These are phyloP conservation scores for Alces alces DNA, from an alignment of 2,113 vertebrate species.

Conservation along the genomic window DNA sequence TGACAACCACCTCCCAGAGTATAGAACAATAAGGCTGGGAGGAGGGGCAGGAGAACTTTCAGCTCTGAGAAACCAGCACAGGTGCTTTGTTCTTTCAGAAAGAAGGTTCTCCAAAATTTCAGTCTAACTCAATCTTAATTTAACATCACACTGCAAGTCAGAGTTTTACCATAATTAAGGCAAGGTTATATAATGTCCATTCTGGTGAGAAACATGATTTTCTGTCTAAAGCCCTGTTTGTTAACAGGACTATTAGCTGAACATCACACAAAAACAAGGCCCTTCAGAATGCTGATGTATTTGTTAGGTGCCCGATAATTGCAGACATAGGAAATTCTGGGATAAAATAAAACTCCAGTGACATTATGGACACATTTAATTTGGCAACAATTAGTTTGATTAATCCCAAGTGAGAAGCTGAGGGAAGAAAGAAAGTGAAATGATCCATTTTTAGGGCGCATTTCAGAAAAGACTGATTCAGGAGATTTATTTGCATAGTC, in stretches of 20 bases:
- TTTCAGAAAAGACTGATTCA: constrained; percentile 5
- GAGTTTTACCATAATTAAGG: not conserved
- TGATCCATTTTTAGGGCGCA: not conserved
- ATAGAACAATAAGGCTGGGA: rapidly evolving
- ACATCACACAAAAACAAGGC: not conserved
- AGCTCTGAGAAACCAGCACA: not conserved
- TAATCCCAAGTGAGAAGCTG: constrained; percentile 35
- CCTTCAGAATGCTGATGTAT: not conserved
- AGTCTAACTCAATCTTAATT: not conserved
- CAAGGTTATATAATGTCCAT: not conserved
- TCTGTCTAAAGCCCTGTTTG: not conserved
- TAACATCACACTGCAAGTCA: not conserved
- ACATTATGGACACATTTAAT: constrained; percentile 35
- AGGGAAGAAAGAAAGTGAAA: not conserved
- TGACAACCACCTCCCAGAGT: not conserved
- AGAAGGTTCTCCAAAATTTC: not conserved
- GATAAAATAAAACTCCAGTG: constrained; percentile 47
- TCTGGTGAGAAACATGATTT: not conserved
- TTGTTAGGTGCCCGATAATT: not conserved
- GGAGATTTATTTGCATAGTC: not conserved
- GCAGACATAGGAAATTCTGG: constrained; percentile 19
- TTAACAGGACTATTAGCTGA: not conserved
- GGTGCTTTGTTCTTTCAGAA: not conserved
- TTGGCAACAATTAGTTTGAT: constrained; percentile 49
- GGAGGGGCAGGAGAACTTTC: rapidly evolving